phyloP scores from a whole-genome alignment of 2,888 invertebrate genomes.

The Cataglyphis rosenhaueri region DNA sequence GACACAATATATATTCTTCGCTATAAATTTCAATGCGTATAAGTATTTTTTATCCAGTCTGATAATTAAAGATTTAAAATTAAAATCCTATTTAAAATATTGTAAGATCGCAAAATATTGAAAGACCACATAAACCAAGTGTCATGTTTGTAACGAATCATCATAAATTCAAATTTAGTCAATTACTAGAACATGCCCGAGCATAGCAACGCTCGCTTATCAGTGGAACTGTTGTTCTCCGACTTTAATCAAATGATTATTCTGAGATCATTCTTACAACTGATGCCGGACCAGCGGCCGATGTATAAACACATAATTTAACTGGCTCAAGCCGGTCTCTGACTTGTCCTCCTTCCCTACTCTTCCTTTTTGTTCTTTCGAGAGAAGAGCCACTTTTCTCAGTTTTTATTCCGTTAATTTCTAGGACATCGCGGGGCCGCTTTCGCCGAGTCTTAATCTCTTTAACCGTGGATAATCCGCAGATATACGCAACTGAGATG shows the following conservation, averaged over 20 bases:
- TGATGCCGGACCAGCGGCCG: conserved; percentile 63
- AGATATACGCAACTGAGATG: conserved; percentile 27
- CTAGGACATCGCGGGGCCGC: conserved; percentile 20
- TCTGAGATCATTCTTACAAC: conserved; percentile 82
- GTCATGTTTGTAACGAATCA: not conserved
- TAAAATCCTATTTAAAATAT: not conserved
- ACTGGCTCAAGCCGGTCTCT: conserved; percentile 59
- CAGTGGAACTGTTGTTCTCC: conserved; percentile 78
- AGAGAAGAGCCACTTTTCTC: conserved; percentile 15
- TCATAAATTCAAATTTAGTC: not conserved
- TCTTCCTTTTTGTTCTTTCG: conserved; percentile 39
- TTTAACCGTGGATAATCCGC: conserved; percentile 31
- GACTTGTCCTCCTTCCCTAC: conserved; percentile 37
- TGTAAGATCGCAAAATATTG: not conserved
- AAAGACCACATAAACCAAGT: not conserved
- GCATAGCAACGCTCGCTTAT: conserved; percentile 65
- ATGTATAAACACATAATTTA: conserved; percentile 56
- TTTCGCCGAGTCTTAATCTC: conserved; percentile 38
- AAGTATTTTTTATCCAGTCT: conserved; percentile 12
- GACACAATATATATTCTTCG: conserved; percentile 40
- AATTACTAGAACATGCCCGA: not conserved
- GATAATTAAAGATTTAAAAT: not conserved
- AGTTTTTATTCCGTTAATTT: conserved; percentile 37
- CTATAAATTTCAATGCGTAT: conserved; percentile 43
- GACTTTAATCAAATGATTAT: conserved; percentile 83